Evolutionary conservation across 2,113 vertebrate species (phyloP).

Genomic region (Oryzias curvinotus): DNA sequence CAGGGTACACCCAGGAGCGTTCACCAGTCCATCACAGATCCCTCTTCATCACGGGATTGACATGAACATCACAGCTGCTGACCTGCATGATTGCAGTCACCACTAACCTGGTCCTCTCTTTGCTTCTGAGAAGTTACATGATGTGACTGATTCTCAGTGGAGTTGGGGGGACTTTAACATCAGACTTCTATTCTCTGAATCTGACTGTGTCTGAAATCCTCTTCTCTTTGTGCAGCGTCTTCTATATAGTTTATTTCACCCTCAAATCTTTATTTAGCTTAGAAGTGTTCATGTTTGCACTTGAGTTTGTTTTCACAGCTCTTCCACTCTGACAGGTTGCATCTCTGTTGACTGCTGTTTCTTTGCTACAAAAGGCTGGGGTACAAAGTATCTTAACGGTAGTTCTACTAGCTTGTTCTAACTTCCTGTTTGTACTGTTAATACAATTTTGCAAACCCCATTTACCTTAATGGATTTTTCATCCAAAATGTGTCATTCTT

Average conservation of each 20-base stretch:
- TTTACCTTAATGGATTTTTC: constrained; percentile 1
- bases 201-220: constrained; percentile 22
- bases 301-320: too few species aligned
- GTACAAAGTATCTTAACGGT: constrained; percentile 26
- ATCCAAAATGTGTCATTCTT: too few species aligned
- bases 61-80: not conserved
- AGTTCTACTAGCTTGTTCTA: not conserved
- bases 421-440: constrained; percentile 10
- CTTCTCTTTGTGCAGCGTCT: not conserved
- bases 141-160: constrained; percentile 4
- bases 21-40: too few species aligned
- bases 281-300: not conserved
- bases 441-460: accelerated
- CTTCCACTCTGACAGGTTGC: constrained; percentile 14
- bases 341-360: constrained; percentile 39
- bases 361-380: constrained; percentile 32
- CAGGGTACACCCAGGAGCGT: too few species aligned
- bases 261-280: accelerated
- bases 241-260: accelerated
- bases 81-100: not conserved
- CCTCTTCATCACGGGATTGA: not conserved
- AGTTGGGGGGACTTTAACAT: not conserved
- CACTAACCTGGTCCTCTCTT: not conserved
- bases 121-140: too few species aligned
- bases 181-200: constrained; percentile 32